Conservation (phyloP, 2,888 invertebrate species). For the Drosophila pseudotakahashii region DNA sequence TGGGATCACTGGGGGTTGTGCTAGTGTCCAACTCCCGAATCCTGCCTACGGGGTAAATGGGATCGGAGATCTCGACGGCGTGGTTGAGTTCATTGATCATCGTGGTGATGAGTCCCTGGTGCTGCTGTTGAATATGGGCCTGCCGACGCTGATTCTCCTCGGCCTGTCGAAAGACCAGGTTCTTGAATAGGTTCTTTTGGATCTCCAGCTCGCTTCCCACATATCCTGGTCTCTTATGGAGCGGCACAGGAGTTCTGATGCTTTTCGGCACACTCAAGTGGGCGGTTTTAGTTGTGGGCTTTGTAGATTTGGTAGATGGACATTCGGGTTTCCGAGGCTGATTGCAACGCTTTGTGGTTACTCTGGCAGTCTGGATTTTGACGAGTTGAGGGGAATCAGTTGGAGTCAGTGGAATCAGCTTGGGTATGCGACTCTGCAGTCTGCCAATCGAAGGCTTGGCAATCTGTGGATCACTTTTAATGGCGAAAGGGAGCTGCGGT, state of each 20-base stretch:
- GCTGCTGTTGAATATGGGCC: constrained; percentile 43
- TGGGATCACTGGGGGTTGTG: background rate
- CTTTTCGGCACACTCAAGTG: background rate
- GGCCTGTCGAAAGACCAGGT: constrained; percentile 44
- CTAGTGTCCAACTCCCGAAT: background rate
- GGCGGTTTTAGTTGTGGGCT: background rate
- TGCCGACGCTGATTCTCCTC: constrained; percentile 53
- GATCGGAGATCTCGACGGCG: background rate
- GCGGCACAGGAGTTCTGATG: constrained; percentile 12
- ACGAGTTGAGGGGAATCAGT: too few species aligned
- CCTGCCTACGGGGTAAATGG: background rate
- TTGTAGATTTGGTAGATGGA: background rate
- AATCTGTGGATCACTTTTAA: background rate
- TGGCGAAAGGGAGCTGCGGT: background rate
- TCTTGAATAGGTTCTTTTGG: constrained; percentile 44
- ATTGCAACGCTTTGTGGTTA: constrained; percentile 30
- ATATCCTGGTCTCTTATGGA: background rate
- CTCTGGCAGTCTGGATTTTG: constrained; percentile 7
- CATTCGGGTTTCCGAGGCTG: constrained; percentile 2
- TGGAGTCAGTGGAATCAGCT: too few species aligned
- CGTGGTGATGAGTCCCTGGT: constrained; percentile 48
- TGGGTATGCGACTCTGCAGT: constrained; percentile 5
- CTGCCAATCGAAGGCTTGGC: background rate
- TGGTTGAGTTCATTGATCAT: constrained; percentile 18
- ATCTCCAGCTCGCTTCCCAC: constrained; percentile 9